Base-by-base conservation (phyloP, 2,113 vertebrate species). In the Athene cunicularia region DNA sequence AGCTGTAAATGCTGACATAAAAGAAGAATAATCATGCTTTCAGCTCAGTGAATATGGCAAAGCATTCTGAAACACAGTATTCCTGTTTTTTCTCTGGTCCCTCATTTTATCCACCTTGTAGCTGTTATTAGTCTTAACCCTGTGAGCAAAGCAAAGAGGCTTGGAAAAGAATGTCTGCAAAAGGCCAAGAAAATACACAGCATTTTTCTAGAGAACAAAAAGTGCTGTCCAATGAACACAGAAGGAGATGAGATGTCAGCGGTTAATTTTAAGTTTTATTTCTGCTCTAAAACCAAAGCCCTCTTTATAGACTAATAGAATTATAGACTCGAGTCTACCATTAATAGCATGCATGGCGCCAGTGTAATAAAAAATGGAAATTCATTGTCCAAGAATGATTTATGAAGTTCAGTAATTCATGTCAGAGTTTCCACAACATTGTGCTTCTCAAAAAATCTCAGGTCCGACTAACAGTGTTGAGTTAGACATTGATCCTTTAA, bases 401-500 rank as follows among this genome's bases (percentile, higher is more conserved):
- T 86, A 93, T 47, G 35, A 90, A 94, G 74, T 67, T 88, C 74
- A 94, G 67, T 80, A 86, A 87, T 91, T 91, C 59, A 93, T 95
- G 80, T 71, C 85, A 88, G 59, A 77, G 55, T 96, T 97, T 93
- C 90, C 55, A 50, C 62, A 91, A 83, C 5, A 12, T 43, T 75
- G n/a, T 18, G 49, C 66, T 93, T 86, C 66, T 89, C 72, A 75
- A 88, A 86, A 95, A 85, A 79, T 88, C 62, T 77, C 67, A 86
- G 35, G 53, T 93, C 64, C 70, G 64, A 22, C 81, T 72, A 92
- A 73, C 37, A 80, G 56, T n/a, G 17, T 74, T 94, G 41, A 87
- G 86, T 94, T 92, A 92, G 80, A 81, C 88, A 96, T 58, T 82
- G 86, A 95, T 97, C 76, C 41, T 95, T 86, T 90, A 96, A 96